Conservation (phyloP, 2,888 invertebrate genomes). For the Tachina fera region DNA sequence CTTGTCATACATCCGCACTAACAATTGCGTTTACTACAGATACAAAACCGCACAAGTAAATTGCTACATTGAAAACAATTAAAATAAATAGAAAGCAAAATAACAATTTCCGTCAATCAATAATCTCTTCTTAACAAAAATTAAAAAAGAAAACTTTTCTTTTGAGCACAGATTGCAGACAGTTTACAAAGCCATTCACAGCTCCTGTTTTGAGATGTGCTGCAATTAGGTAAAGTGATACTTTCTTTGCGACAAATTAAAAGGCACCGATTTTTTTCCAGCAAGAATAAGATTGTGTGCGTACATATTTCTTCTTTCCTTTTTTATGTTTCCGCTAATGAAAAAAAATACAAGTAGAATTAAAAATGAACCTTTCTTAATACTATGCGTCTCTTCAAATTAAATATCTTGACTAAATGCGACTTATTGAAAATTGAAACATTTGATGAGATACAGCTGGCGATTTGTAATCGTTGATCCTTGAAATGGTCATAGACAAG, state of each 20-base stretch:
- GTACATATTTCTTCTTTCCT: conserved; percentile 4
- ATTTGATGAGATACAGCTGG: conserved; percentile 57
- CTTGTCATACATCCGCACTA: conserved; percentile 40
- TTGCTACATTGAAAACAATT: conserved; percentile 62
- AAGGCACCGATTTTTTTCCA: conserved; percentile 68
- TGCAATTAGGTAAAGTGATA: conserved; percentile 71
- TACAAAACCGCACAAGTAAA: conserved; percentile 66
- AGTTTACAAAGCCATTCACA: conserved; percentile 11
- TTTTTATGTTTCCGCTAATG: conserved; percentile 13
- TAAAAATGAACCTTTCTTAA: conserved; percentile 38
- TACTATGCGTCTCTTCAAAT: conserved; percentile 38
- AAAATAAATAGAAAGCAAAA: conserved; percentile 56
- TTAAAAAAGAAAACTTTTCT: background rate
- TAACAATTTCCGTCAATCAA: conserved; percentile 62
- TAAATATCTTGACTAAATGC: conserved; percentile 45
- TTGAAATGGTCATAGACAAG: conserved; percentile 41
- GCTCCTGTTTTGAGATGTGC: conserved; percentile 33
- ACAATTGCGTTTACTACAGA: conserved; percentile 31
- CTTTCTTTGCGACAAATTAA: conserved; percentile 72
- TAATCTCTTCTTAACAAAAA: conserved; percentile 62
- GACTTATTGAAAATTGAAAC: conserved; percentile 50
- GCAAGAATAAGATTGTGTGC: conserved; percentile 30
- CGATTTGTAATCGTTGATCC: conserved; percentile 25
- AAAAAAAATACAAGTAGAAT: conserved; percentile 1
- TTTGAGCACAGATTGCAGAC: conserved; percentile 24